Conservation (phyloP, 2,113 vertebrate genomes). For the Oncorhynchus masou region DNA sequence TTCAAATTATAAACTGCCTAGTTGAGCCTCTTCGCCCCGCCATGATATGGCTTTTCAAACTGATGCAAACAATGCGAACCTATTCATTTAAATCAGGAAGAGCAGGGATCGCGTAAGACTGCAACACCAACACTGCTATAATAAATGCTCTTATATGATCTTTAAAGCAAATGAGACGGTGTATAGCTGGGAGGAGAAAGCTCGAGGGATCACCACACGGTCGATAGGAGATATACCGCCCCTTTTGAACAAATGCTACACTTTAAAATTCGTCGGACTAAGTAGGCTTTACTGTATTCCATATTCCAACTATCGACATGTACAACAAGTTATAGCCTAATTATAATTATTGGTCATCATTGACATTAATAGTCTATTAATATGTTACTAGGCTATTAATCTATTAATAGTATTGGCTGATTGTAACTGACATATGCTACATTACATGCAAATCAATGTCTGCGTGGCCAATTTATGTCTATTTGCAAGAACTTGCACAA, state of each 20-base stretch:
- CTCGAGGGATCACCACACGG: conserved; percentile 3
- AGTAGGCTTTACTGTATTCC: conserved; percentile 6
- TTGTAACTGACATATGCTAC: not conserved
- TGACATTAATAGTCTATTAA: not conserved
- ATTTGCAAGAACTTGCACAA: not conserved
- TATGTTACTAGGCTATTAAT: not conserved
- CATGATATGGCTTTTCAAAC: conserved; percentile 12
- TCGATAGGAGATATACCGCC: conserved; percentile 16
- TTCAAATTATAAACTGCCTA: conserved; percentile 5
- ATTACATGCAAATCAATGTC: not conserved
- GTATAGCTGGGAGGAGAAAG: not conserved
- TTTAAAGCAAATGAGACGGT: not conserved
- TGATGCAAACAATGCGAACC: not conserved
- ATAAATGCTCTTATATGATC: not conserved
- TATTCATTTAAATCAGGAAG: not conserved
- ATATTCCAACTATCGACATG: conserved; percentile 5
- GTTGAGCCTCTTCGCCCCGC: conserved; percentile 10
- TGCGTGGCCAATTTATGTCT: not conserved
- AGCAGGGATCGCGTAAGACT: not conserved
- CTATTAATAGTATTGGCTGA: not conserved
- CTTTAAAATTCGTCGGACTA: conserved; percentile 17
- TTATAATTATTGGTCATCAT: not conserved
- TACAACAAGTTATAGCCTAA: not conserved
- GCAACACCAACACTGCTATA: conserved; percentile 15
- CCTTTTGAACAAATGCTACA: conserved; percentile 27